Evolutionary conservation across 2,888 invertebrate species (phyloP).

Genomic region (Andrena bucephala): DNA sequence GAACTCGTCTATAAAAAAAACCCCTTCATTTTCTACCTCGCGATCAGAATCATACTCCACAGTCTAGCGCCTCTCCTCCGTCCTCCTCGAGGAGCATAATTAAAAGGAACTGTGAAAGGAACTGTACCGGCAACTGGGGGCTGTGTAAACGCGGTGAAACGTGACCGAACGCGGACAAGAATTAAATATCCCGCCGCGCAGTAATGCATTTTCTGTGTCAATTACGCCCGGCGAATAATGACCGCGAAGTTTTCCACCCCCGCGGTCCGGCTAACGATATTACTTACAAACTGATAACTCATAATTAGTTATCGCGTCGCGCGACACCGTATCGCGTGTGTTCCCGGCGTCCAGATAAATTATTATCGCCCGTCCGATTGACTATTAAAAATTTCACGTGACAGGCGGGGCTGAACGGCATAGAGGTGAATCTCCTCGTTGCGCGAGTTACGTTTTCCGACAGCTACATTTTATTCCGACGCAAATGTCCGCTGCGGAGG

Average conservation of each 20-base stretch:
- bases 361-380: constrained; percentile 12
- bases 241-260: constrained; percentile 12
- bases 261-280: constrained; percentile 22
- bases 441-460: constrained; percentile 19
- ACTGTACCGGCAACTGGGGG: neutral
- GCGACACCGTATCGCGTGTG: constrained; percentile 1
- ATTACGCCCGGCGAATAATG: constrained; percentile 30
- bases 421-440: constrained; percentile 14
- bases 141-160: neutral
- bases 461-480: constrained; percentile 35
- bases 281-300: constrained; percentile 21
- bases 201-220: constrained; percentile 31
- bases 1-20: too few relatives aligned
- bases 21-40: too few relatives aligned
- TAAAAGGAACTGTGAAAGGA: neutral
- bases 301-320: constrained; percentile 32
- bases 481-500: neutral
- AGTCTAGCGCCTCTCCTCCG: too few relatives aligned
- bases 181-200: constrained; percentile 28
- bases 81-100: neutral
- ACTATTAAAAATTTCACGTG: constrained; percentile 28
- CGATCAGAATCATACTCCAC: too few relatives aligned
- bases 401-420: neutral
- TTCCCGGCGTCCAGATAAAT: constrained; percentile 21
- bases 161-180: neutral